Evolutionary conservation across 2,113 vertebrate species (phyloP).

Genomic region (Melanerpes aurifrons): DNA sequence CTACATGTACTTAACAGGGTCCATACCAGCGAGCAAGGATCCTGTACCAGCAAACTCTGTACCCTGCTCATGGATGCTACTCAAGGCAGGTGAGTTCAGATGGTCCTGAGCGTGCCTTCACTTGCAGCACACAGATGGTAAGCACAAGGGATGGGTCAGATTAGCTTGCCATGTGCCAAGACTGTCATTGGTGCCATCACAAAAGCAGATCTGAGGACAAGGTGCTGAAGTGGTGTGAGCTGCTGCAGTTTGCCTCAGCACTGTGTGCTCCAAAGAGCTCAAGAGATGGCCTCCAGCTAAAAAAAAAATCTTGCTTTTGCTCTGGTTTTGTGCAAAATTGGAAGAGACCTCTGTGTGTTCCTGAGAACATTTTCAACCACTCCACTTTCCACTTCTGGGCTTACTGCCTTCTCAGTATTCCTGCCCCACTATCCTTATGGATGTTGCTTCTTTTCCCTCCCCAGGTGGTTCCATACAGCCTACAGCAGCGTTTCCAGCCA

Average conservation of each 20-base stretch:
- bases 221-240: not conserved
- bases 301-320: not conserved
- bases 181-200: not conserved
- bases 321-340: not conserved
- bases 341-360: not conserved
- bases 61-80: constrained; percentile 60
- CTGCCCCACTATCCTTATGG: not conserved
- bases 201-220: not conserved
- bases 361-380: not conserved
- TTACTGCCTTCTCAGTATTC: not conserved
- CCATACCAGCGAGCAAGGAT: constrained; percentile 39
- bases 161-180: not conserved
- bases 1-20: constrained; percentile 23
- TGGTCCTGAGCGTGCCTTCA: not conserved
- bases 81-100: constrained; percentile 60
- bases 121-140: not conserved
- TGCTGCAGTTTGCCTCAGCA: not conserved
- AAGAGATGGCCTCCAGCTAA: not conserved
- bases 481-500: constrained; percentile 62
- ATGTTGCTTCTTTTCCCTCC: not conserved
- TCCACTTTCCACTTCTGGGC: not conserved
- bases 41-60: constrained; percentile 47
- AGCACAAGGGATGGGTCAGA: not conserved
- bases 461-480: constrained; percentile 60
- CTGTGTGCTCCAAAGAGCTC: not conserved